Evolutionary conservation across 37 sponge, comb jelly and placozoan genomes (phyloP).

Genomic region (Chondrilla cf. caribensis): DNA sequence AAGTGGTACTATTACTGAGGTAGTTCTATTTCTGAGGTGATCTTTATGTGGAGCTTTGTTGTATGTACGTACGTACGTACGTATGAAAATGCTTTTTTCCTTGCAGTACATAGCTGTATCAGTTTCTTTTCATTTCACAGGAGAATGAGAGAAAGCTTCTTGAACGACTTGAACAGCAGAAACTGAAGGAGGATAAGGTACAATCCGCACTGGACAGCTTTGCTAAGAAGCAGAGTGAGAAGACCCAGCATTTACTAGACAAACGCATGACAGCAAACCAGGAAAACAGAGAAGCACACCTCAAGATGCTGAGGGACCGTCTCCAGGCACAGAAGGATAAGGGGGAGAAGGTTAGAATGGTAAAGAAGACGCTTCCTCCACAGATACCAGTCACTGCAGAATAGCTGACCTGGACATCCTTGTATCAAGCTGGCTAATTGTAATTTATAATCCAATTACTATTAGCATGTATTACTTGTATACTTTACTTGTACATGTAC

Average conservation of each 20-base stretch:
- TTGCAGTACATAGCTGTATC: too few species aligned
- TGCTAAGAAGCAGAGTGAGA: constrained; percentile 8
- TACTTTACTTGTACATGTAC: too few species aligned
- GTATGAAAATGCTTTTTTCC: too few species aligned
- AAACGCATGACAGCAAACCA: constrained; percentile 9
- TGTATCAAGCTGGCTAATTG: not conserved
- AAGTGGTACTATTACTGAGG: too few species aligned
- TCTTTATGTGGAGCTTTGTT: too few species aligned
- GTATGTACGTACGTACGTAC: too few species aligned
- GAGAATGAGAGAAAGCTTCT: constrained; percentile 8
- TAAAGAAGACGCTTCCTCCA: constrained; percentile 3
- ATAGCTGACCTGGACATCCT: not conserved
- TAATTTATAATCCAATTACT: not conserved
- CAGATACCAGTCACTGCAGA: not conserved
- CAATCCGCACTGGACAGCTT: not conserved
- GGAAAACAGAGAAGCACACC: constrained; percentile 36
- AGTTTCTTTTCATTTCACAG: not conserved
- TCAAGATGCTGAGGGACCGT: constrained; percentile 24
- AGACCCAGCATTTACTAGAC: constrained; percentile 1
- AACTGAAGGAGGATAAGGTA: not conserved
- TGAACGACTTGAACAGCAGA: not conserved
- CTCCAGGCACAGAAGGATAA: constrained; percentile 30
- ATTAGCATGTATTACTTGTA: too few species aligned
- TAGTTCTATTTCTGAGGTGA: too few species aligned
- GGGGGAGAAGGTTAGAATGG: not conserved